Evolutionary conservation across 2,113 vertebrate species (phyloP).

Genomic region (Chauna torquata): DNA sequence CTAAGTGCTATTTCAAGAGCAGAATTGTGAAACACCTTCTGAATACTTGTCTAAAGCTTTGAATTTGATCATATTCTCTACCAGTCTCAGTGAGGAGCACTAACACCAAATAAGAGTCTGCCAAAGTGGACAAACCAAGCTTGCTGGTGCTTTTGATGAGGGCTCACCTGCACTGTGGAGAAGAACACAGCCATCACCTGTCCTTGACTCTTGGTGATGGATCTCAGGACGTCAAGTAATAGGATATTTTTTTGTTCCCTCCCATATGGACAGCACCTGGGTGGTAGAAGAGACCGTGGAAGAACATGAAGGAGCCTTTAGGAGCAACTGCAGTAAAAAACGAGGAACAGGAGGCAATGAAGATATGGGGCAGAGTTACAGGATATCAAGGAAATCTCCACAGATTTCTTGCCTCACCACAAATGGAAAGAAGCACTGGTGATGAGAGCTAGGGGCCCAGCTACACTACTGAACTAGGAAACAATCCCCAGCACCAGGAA

Average conservation of each 20-base stretch:
- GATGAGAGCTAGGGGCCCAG: neutral
- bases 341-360: neutral
- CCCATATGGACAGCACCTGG: constrained; percentile 87
- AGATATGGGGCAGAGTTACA: neutral
- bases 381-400: neutral
- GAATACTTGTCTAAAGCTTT: neutral
- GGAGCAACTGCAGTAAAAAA: neutral
- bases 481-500: neutral
- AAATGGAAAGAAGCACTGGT: neutral
- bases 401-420: neutral
- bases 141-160: neutral
- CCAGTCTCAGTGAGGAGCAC: neutral
- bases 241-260: constrained; percentile 85
- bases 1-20: neutral
- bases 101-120: neutral
- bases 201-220: constrained; percentile 77
- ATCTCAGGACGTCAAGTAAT: constrained; percentile 81
- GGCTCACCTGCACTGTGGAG: constrained; percentile 74
- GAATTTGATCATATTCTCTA: neutral
- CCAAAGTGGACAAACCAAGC: neutral
- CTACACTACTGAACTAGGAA: neutral
- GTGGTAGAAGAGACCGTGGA: neutral
- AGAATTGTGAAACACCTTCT: neutral
- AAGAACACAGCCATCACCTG: constrained; percentile 75
- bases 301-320: neutral